Evolutionary conservation across 2,113 vertebrate genomes (phyloP).

Genomic region (Aplodontia rufa): DNA sequence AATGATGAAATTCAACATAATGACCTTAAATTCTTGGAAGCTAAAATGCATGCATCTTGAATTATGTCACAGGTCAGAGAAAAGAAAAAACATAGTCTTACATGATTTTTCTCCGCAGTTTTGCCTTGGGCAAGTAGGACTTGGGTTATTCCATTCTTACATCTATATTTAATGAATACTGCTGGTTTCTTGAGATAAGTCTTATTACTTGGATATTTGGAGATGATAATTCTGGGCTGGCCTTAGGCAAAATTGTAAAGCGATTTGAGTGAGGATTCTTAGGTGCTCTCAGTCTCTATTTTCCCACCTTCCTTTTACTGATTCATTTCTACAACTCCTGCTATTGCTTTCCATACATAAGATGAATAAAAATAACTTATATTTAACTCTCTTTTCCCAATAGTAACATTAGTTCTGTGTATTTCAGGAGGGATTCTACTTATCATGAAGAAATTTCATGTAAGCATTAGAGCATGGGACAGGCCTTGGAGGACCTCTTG

Average conservation of each 20-base stretch:
- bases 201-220: conserved; percentile 48
- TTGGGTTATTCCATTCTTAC: conserved; percentile 30
- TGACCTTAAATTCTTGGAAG: conserved; percentile 28
- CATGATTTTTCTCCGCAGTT: conserved; percentile 36
- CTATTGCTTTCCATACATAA: not conserved
- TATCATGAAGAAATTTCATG: conserved; percentile 27
- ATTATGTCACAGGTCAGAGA: conserved; percentile 44
- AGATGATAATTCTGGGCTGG: conserved; percentile 40
- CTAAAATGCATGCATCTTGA: not conserved
- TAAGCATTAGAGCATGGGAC: not conserved
- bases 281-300: not conserved
- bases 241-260: conserved; percentile 54
- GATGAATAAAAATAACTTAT: not conserved
- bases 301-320: not conserved
- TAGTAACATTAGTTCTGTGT: conserved; percentile 16
- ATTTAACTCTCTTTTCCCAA: not conserved
- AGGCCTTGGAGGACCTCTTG: not conserved
- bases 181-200: conserved; percentile 53
- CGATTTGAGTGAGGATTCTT: not conserved
- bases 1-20: not conserved
- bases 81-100: not conserved
- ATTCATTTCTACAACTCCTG: not conserved
- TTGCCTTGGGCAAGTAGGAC: conserved; percentile 44
- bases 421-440: not conserved
- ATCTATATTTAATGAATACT: conserved; percentile 64